Conservation (phyloP, 1,140 invertebrate species). For the Gryon sp. region DNA sequence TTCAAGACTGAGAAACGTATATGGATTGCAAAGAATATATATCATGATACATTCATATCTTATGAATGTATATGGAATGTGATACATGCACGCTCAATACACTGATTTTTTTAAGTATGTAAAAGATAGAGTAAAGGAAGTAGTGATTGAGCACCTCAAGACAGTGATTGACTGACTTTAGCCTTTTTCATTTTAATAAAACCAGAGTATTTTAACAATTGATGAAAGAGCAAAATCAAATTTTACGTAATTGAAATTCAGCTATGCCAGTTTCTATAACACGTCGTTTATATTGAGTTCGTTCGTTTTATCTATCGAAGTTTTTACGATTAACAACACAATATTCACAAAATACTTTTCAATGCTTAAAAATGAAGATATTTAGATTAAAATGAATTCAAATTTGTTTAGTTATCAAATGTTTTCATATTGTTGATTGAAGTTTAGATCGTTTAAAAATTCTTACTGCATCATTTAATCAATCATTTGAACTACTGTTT, state of each 20-base stretch:
- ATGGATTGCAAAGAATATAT: conserved; percentile 9
- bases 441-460: too few relatives aligned
- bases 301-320: too few relatives aligned
- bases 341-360: too few relatives aligned
- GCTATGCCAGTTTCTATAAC: too few relatives aligned
- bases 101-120: conserved; percentile 23
- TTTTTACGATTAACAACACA: too few relatives aligned
- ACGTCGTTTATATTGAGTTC: too few relatives aligned
- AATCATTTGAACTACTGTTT: not conserved
- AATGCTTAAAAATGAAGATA: too few relatives aligned
- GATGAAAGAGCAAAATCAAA: not conserved
- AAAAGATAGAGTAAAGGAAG: conserved; percentile 25
- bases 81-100: conserved; percentile 26
- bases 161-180: conserved; percentile 34
- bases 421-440: too few relatives aligned
- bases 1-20: not conserved
- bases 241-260: not conserved
- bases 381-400: too few relatives aligned
- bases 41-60: conserved; percentile 26
- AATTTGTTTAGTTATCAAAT: too few relatives aligned
- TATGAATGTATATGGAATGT: conserved; percentile 31
- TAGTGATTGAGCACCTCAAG: conserved; percentile 12
- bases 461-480: too few relatives aligned
- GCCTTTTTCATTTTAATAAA: not conserved
- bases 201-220: not conserved